Evolutionary conservation across 2,113 vertebrate genomes (phyloP).

Genomic region (Isichthys henryi): DNA sequence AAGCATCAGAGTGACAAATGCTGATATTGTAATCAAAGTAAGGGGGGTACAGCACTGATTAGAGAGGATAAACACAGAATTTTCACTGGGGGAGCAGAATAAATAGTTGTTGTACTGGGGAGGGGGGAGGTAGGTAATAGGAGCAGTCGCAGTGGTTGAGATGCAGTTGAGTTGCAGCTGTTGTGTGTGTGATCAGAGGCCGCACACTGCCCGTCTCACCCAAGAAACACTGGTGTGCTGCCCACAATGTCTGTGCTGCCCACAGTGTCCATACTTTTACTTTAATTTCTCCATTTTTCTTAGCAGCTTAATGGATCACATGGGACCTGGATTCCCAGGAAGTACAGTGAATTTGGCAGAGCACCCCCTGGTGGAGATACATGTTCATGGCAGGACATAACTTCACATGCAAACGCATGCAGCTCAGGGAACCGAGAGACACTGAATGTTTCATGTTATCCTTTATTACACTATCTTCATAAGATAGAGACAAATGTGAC

Average conservation of each 20-base stretch:
- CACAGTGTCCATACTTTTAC: background rate
- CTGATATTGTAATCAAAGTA: background rate
- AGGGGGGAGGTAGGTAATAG: background rate
- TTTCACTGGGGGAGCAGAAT: background rate
- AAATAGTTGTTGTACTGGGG: background rate
- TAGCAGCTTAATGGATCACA: background rate
- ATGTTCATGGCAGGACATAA: background rate
- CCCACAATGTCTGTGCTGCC: no score
- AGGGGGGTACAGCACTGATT: background rate
- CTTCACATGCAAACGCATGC: background rate
- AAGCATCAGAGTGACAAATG: background rate
- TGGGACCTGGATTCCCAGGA: background rate
- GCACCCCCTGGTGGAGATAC: background rate
- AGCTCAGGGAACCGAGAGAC: background rate
- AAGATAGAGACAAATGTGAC: background rate
- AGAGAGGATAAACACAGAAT: background rate
- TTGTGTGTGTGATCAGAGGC: background rate
- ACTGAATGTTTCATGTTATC: background rate
- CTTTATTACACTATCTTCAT: background rate
- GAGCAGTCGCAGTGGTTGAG: background rate
- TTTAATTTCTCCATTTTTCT: background rate
- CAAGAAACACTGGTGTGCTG: background rate
- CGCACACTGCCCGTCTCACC: no score
- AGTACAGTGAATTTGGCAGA: background rate
- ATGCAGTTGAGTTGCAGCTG: background rate